Conservation (phyloP, 1,140 invertebrate species). For the Drosophila albomicans region DNA sequence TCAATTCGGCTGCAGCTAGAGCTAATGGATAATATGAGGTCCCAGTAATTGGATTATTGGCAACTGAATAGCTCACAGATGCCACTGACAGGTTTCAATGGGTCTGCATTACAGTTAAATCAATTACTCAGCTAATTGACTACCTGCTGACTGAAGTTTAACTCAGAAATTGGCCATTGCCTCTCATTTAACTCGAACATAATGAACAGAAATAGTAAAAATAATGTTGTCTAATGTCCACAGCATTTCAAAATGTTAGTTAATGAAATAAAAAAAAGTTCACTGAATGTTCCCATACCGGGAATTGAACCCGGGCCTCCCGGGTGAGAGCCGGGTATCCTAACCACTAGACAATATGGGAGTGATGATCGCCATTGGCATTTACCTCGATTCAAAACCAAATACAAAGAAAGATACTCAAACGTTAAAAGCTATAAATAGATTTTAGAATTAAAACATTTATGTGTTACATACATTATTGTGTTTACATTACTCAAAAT, state of each 20-base stretch:
- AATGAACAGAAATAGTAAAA: no score
- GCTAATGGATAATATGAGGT: constrained; percentile 68
- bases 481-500: no score
- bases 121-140: constrained; percentile 30
- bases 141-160: not conserved
- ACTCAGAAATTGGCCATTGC: no score
- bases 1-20: constrained; percentile 16
- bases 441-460: no score
- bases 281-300: constrained; percentile 88
- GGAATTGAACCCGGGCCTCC: constrained; percentile 94
- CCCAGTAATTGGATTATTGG: constrained; percentile 68
- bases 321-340: constrained; percentile 93
- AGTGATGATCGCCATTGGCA: constrained; percentile 16
- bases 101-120: constrained; percentile 48
- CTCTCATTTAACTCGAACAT: no score
- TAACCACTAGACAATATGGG: constrained; percentile 91
- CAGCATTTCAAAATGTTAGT: no score
- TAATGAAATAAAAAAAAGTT: not conserved
- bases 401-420: not conserved
- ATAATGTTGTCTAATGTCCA: no score
- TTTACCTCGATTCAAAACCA: not conserved
- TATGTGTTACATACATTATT: no score
- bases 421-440: not conserved
- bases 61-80: constrained; percentile 32
- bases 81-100: constrained; percentile 11